These are phyloP conservation scores for Stegostoma tigrinum DNA, from an alignment of 2,113 vertebrate genomes.

Conservation along the genomic window DNA sequence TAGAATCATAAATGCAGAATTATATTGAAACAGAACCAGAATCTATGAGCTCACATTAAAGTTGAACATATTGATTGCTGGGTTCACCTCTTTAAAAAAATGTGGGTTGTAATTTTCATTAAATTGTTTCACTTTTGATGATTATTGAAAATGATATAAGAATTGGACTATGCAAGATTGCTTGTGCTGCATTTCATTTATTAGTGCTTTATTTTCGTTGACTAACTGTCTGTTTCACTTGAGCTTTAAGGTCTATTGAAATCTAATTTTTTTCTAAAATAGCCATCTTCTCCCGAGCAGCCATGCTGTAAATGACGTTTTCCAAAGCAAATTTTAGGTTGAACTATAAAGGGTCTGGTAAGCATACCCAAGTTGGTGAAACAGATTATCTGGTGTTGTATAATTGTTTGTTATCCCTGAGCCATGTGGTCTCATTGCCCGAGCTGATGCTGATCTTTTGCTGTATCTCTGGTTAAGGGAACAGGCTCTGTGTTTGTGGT, in stretches of 20 bases:
- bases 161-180: not conserved
- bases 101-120: not conserved
- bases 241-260: not conserved
- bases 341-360: not conserved
- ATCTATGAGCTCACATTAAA: not conserved
- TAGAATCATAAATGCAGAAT: not conserved
- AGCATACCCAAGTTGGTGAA: not conserved
- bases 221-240: not conserved
- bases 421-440: not conserved
- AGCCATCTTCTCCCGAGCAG: not conserved
- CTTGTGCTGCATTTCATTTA: not conserved
- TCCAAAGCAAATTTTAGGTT: not conserved
- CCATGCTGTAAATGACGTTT: not conserved
- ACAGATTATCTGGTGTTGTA: not conserved
- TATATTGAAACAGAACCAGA: not conserved
- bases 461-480: not conserved
- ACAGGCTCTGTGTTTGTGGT: not conserved
- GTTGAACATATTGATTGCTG: not conserved
- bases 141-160: not conserved
- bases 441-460: not conserved
- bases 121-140: not conserved
- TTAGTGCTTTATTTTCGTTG: not conserved
- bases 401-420: not conserved
- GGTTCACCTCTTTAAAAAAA: not conserved
- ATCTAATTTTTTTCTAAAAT: not conserved